A percentile compares a stretch with the other conserved stretches of the same genome.
Conservation (phyloP, 1,140 invertebrate genomes). For the Acromyrmex charruanus region DNA sequence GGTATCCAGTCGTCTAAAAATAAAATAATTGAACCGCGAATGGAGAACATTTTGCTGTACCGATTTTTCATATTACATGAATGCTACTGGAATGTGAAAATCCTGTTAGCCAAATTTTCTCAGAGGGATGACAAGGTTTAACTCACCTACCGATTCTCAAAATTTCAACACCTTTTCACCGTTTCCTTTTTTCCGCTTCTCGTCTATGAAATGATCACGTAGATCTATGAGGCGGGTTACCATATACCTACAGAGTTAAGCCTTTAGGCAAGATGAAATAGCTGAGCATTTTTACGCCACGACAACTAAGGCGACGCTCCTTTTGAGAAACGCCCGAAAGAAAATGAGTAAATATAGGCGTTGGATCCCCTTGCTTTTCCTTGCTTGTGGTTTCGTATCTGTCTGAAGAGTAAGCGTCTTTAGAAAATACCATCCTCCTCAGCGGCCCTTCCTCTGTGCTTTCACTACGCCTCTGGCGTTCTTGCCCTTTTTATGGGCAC, state of each 20-base stretch:
- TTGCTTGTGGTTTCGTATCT: constrained; percentile 67
- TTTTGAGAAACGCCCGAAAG: constrained; percentile 72
- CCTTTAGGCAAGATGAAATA: constrained; percentile 72
- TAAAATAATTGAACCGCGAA: constrained; percentile 3
- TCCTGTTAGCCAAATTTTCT: constrained; percentile 15
- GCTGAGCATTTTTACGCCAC: constrained; percentile 73
- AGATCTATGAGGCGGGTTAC: constrained; percentile 55
- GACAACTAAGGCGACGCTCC: constrained; percentile 68
- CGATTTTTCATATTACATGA: not conserved
- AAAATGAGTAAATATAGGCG: constrained; percentile 76
- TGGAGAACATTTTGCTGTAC: not conserved
- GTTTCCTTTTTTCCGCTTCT: constrained; percentile 26
- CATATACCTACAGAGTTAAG: constrained; percentile 56
- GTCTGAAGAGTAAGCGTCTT: constrained; percentile 75
- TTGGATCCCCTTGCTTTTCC: constrained; percentile 37
- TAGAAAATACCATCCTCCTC: constrained; percentile 72
- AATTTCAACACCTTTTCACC: constrained; percentile 2
- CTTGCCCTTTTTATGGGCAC: constrained; percentile 56
- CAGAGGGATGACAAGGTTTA: not conserved
- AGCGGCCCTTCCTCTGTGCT: constrained; percentile 21
- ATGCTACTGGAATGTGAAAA: constrained; percentile 1
- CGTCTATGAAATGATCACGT: constrained; percentile 14
- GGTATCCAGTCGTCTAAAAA: not conserved
- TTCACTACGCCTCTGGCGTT: constrained; percentile 48
- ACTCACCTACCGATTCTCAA: not conserved